Evolutionary conservation across 1,140 invertebrate genomes (phyloP), one percentile per base, ranked within the genome.

Genomic region (Pectinophora gossypiella): DNA sequence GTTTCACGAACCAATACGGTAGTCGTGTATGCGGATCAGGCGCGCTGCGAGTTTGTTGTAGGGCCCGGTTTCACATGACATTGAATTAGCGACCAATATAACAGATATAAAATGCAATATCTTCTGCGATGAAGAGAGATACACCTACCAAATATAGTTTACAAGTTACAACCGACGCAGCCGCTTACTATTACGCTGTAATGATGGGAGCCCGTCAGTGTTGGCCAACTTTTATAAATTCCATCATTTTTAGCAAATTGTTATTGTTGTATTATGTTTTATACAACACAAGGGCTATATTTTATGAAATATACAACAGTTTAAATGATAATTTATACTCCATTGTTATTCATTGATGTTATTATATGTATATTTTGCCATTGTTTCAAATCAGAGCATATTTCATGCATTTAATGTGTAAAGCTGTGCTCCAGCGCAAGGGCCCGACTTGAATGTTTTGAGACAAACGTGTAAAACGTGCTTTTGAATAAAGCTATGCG

Each of bases 321-420:
- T 84, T 86, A 84, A 83, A 86, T 85, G 79, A 86, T 86, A 86
- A 86, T 86, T 86, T 86, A 86, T 86, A 85, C 77, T 73, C 79
- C 76, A 85, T 86, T 86, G 83, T 86, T 86, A 86, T 86, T 86
- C 81, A 86, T 86, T 85, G 80, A 83, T 86, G 83, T 86, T 86
- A 86, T 86, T 86, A 86, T 86, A 84, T 86, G 83, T 86, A 86
- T 84, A 86, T 86, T 86, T 85, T 72, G 73, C 83, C 83, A 86
- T 86, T 86, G 83, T 86, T 86, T 84, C 78, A 86, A 84, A 86
- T 86, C 83, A 85, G 83, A 84, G 83, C 83, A 85, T 86, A 84
- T 86, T 86, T 86, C 77, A 84, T 83, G 80, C 83, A 79, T 86
- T 81, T 86, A 83, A 86, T 85, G 77, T 80, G 72, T 75, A 59